phyloP scores from a whole-genome alignment of 2,113 vertebrate genomes.

The Hystrix brachyura region DNA sequence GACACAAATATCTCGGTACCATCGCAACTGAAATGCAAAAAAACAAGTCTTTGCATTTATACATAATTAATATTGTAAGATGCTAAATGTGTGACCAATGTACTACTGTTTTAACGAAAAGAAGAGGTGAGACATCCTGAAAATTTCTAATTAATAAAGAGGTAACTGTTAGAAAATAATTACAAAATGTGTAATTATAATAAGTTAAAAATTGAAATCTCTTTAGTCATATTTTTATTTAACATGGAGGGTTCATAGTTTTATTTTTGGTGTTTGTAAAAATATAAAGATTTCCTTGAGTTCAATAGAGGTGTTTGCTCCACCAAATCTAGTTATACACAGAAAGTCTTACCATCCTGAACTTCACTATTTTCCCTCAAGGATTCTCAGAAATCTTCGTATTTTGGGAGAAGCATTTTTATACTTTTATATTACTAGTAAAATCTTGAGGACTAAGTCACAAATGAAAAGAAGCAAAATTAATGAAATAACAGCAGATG shows the following conservation, averaged over 20 bases:
- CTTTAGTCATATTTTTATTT: not conserved
- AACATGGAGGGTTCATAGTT: not conserved
- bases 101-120: not conserved
- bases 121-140: not conserved
- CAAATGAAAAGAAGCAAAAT: not conserved
- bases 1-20: not conserved
- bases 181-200: not conserved
- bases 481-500: not conserved
- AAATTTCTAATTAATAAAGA: not conserved
- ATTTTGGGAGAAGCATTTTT: not conserved
- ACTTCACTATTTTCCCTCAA: not conserved
- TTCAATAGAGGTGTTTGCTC: not conserved
- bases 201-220: not conserved
- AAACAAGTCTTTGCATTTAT: not conserved
- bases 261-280: not conserved
- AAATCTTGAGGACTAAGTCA: not conserved
- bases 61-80: not conserved
- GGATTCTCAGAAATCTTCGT: not conserved
- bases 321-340: not conserved
- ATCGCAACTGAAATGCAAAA: not conserved
- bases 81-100: not conserved
- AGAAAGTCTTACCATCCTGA: not conserved
- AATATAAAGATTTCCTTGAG: not conserved
- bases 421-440: not conserved
- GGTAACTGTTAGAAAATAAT: not conserved